A percentile compares a stretch with the other conserved stretches of the same genome.
Conservation (phyloP, 2,113 vertebrate species). For the Megaptera novaeangliae region DNA sequence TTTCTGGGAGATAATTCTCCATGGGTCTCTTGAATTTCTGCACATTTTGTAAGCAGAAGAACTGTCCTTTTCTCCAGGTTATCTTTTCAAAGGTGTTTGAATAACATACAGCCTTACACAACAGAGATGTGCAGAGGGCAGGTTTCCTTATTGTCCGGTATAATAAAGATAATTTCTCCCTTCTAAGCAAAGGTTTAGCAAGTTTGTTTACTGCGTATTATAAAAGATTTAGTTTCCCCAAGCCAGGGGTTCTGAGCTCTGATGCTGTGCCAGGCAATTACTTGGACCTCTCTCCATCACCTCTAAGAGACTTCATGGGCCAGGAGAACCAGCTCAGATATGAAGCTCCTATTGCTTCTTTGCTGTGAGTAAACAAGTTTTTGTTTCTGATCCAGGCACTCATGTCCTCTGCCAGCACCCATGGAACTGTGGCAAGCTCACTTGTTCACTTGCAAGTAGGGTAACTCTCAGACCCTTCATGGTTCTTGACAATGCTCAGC, state of each 20-base stretch:
- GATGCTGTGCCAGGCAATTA: neutral
- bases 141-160: neutral
- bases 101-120: neutral
- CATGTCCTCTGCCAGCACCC: neutral
- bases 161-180: neutral
- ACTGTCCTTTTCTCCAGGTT: neutral
- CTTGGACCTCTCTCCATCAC: fast-evolving
- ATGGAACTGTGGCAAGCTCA: neutral
- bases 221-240: neutral
- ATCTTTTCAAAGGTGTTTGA: neutral
- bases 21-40: neutral
- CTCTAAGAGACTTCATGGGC: neutral
- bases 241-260: neutral
- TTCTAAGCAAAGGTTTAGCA: neutral
- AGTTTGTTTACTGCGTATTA: neutral
- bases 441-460: neutral
- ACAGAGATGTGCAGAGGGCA: neutral
- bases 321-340: neutral
- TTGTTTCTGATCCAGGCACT: neutral
- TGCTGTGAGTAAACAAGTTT: neutral
- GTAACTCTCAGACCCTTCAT: neutral
- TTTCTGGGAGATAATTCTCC: constrained; percentile 43
- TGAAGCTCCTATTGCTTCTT: neutral
- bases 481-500: neutral
- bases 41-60: neutral